Percentiles rank a stretch among this genome's conserved stretches.
Evolutionary conservation across 2,888 invertebrate genomes (phyloP).

Genomic region (Bugula neritina): DNA sequence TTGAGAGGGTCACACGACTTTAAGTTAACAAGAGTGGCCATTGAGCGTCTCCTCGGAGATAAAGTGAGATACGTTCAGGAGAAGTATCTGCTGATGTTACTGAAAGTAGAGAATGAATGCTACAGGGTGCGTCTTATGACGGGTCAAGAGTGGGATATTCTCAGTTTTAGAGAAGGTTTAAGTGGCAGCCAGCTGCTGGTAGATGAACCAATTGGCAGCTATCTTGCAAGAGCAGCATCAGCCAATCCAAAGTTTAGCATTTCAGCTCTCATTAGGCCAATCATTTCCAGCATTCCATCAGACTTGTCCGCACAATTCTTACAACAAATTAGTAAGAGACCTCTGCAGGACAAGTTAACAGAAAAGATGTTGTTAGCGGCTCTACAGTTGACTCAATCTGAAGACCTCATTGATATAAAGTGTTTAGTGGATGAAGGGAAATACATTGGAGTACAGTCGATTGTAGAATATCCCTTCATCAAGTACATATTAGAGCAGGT

Average conservation of each 20-base stretch:
- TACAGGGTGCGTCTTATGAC: background rate
- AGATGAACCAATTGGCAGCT: background rate
- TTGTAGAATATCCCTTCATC: conserved; percentile 15
- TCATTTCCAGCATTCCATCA: background rate
- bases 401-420: conserved; percentile 6
- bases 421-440: conserved; percentile 19
- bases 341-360: conserved; percentile 6
- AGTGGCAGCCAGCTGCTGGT: background rate
- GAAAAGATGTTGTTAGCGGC: background rate
- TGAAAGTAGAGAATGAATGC: background rate
- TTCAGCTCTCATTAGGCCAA: background rate
- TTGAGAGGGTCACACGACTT: background rate
- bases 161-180: background rate
- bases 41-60: conserved; percentile 19
- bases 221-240: background rate
- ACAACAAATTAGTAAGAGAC: conserved; percentile 10
- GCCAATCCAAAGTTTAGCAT: background rate
- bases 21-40: background rate
- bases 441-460: conserved; percentile 8
- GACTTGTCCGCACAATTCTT: background rate
- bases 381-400: background rate
- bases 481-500: background rate
- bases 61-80: background rate
- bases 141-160: background rate
- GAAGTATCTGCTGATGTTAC: background rate